Percentiles rank a stretch among this genome's conserved stretches.
These are phyloP conservation scores for Sarcophaga subvicina DNA, from an alignment of 2,888 invertebrate species.

Conservation along the genomic window DNA sequence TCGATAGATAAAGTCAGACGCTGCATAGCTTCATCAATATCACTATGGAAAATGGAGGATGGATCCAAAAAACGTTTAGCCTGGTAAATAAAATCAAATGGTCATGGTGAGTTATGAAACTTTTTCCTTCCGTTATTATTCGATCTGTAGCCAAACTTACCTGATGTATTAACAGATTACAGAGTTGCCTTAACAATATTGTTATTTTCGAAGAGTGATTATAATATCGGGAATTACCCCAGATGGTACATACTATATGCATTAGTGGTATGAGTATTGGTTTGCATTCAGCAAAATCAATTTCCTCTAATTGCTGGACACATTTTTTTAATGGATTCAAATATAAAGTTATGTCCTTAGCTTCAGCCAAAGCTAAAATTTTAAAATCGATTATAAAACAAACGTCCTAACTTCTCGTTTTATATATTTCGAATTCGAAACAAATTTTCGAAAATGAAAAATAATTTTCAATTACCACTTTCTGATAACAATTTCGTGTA, in stretches of 20 bases:
- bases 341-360: conserved; percentile 94
- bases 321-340: conserved; percentile 91
- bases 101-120: not conserved
- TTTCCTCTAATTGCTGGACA: conserved; percentile 90
- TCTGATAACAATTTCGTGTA: too few relatives aligned
- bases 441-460: too few relatives aligned
- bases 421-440: too few relatives aligned
- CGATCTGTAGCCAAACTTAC: conserved; percentile 81
- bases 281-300: conserved; percentile 92
- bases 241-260: conserved; percentile 93
- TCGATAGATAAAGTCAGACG: conserved; percentile 88
- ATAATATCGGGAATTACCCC: conserved; percentile 95
- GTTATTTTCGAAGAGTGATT: conserved; percentile 94
- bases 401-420: too few relatives aligned
- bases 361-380: conserved; percentile 90
- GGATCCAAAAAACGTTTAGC: conserved; percentile 95
- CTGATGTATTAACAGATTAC: conserved; percentile 94
- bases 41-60: conserved; percentile 95
- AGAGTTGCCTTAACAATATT: conserved; percentile 93
- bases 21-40: conserved; percentile 95
- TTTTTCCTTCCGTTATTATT: not conserved
- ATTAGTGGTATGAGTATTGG: conserved; percentile 89
- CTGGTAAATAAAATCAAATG: conserved; percentile 81
- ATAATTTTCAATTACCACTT: too few relatives aligned
- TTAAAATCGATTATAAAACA: not conserved